Evolutionary conservation across 2,888 invertebrate genomes (phyloP).

Genomic region (Masnerella sp.): DNA sequence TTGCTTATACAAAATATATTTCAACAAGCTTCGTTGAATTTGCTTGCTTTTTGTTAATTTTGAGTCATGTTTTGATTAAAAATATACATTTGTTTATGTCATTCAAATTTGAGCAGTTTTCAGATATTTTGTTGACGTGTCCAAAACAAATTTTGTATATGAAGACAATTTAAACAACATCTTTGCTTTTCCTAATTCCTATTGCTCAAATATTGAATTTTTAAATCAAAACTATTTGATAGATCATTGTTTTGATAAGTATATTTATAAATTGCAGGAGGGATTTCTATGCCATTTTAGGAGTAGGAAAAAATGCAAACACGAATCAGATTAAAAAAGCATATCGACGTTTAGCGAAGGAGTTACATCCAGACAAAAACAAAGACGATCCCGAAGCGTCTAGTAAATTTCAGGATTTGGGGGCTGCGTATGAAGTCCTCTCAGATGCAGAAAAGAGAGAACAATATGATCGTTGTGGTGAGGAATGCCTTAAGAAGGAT

Average conservation of each 20-base stretch:
- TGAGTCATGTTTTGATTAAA: no score
- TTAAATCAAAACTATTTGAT: not conserved
- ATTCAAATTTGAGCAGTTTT: no score
- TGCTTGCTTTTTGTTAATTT: no score
- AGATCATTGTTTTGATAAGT: not conserved
- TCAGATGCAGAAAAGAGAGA: slow-evolving; percentile 95
- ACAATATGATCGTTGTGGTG: slow-evolving; percentile 96
- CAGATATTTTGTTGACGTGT: no score
- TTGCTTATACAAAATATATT: no score
- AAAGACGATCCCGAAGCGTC: slow-evolving; percentile 95
- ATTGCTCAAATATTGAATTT: no score
- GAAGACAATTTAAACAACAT: no score
- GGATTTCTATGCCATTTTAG: slow-evolving; percentile 96
- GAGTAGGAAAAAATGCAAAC: slow-evolving; percentile 89
- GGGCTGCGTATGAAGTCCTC: slow-evolving; percentile 97
- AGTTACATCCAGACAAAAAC: slow-evolving; percentile 98
- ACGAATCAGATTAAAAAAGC: slow-evolving; percentile 98
- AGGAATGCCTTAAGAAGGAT: slow-evolving; percentile 97
- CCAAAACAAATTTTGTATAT: no score
- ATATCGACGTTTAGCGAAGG: slow-evolving; percentile 95
- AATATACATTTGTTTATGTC: no score
- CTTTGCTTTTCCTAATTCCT: no score
- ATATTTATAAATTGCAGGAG: slow-evolving; percentile 80
- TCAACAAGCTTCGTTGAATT: no score
- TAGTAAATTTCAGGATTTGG: slow-evolving; percentile 95